Percentiles rank a stretch among this genome's conserved stretches.
These are phyloP conservation scores for Bubo blakistoni DNA, from an alignment of 2,113 vertebrate genomes.

Conservation along the genomic window DNA sequence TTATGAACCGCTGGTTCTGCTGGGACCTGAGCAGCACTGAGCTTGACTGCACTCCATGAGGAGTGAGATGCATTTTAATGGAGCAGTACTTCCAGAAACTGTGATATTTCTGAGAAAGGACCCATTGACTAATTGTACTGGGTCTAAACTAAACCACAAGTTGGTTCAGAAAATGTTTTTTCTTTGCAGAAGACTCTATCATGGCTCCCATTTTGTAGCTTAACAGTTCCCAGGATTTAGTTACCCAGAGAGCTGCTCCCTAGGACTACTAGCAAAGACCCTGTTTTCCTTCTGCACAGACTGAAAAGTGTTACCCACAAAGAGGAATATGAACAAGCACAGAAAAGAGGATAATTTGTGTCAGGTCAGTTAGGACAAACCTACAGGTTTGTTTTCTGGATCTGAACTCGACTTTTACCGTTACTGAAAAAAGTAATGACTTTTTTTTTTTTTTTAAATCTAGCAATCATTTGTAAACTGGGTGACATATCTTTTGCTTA, in stretches of 20 bases:
- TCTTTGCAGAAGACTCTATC: fast-evolving
- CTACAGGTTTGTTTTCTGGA: background rate
- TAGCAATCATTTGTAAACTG: background rate
- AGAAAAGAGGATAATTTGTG: no score
- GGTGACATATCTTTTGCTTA: background rate
- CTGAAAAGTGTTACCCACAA: background rate
- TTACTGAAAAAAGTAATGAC: background rate
- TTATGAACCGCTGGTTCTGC: background rate
- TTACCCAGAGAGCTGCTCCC: background rate
- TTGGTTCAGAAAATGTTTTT: background rate
- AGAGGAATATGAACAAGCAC: background rate
- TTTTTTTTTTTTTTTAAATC: background rate
- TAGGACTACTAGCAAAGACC: background rate
- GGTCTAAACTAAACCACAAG: background rate
- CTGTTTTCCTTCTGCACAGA: background rate
- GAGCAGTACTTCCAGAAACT: background rate
- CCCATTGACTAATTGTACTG: no score
- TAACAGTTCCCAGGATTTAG: background rate
- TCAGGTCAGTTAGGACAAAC: background rate
- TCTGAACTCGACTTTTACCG: background rate
- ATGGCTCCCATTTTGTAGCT: background rate
- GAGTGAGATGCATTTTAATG: fast-evolving
- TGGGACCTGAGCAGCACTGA: background rate
- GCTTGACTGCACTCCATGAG: fast-evolving
- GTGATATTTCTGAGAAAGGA: background rate